Conservation (phyloP, 37 sponge, comb jelly and placozoan genomes). For the Agelas oroides region DNA sequence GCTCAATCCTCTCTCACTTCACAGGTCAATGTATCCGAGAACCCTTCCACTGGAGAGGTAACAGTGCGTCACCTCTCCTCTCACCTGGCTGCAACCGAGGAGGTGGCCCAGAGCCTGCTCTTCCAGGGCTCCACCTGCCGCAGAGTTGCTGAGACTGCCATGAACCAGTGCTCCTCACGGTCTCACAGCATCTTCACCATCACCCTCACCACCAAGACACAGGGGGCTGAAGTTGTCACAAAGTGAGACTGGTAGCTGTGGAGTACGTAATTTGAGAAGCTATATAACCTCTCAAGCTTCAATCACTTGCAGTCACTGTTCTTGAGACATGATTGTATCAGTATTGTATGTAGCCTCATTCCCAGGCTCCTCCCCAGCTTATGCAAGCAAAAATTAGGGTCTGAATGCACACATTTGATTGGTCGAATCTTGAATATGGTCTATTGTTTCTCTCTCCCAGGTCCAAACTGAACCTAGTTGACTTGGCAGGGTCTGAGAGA, state of each 20-base stretch:
- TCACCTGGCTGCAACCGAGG: slow-evolving; percentile 86
- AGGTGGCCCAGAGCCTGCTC: slow-evolving; percentile 84
- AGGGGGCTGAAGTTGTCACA: slow-evolving; percentile 60
- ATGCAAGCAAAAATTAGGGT: too few relatives aligned
- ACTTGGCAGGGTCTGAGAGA: slow-evolving; percentile 93
- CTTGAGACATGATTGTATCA: neutral
- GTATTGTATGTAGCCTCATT: too few relatives aligned
- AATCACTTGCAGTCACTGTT: neutral
- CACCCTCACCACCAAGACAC: slow-evolving; percentile 64
- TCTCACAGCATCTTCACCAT: slow-evolving; percentile 91
- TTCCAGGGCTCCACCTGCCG: slow-evolving; percentile 87
- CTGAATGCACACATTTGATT: too few relatives aligned
- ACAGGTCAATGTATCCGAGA: neutral
- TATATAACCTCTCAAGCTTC: too few relatives aligned
- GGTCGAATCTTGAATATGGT: too few relatives aligned
- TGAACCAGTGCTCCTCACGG: slow-evolving; percentile 90
- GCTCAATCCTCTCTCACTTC: neutral
- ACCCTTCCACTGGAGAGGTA: slow-evolving; percentile 40
- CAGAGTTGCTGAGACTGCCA: slow-evolving; percentile 90
- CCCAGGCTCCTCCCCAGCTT: too few relatives aligned
- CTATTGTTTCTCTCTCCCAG: slow-evolving; percentile 19
- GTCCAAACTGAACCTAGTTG: slow-evolving; percentile 91
- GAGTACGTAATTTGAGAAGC: neutral
- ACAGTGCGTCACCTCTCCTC: slow-evolving; percentile 73
- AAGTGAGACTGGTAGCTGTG: slow-evolving; percentile 36